Percentiles rank a stretch among this genome's conserved stretches.
Conservation (phyloP, 2,113 vertebrate species). For the Clupea harengus region DNA sequence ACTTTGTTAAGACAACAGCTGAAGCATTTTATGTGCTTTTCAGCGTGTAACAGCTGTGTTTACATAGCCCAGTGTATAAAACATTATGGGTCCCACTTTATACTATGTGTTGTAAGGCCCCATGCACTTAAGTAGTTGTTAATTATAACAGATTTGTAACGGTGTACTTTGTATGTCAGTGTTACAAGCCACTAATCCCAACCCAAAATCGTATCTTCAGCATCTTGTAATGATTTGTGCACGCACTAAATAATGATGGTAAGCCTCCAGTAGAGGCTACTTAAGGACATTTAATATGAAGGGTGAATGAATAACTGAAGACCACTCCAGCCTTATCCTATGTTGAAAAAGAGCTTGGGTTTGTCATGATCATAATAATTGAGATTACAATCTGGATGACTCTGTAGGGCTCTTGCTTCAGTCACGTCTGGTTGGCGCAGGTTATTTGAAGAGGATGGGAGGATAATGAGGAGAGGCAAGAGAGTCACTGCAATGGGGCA, state of each 20-base stretch:
- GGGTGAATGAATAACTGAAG: too few relatives aligned
- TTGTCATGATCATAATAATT: background rate
- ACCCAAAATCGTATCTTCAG: background rate
- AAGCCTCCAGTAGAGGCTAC: too few relatives aligned
- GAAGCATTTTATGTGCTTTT: background rate
- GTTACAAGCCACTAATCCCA: background rate
- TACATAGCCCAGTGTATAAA: background rate
- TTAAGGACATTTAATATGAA: too few relatives aligned
- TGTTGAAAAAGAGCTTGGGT: background rate
- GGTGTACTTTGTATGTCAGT: background rate
- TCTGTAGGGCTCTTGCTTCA: background rate
- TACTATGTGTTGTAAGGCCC: background rate
- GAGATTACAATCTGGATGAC: background rate
- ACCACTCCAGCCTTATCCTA: background rate
- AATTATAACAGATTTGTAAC: background rate
- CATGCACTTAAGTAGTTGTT: background rate
- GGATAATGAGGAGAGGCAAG: background rate
- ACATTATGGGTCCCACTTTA: background rate
- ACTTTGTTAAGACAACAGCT: background rate
- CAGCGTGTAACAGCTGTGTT: background rate
- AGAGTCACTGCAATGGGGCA: background rate
- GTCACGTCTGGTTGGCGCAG: background rate
- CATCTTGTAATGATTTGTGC: too few relatives aligned
- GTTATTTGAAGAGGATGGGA: background rate
- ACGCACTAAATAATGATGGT: too few relatives aligned